Evolutionary conservation across 1,140 invertebrate genomes (phyloP).

Genomic region (Leptopilina boulardi): DNA sequence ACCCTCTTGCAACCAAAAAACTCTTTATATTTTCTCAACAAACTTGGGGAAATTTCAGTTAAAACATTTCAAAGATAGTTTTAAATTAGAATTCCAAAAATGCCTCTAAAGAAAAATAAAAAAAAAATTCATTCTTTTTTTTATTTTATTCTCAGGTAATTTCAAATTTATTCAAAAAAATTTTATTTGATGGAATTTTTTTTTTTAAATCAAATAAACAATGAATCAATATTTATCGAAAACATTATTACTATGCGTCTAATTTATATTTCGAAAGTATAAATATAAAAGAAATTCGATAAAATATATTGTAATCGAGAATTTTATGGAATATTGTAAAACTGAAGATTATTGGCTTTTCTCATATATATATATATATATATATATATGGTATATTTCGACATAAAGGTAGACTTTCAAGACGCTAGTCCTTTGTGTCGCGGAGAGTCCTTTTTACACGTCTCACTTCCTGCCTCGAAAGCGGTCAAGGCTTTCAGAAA

Average conservation of each 20-base stretch:
- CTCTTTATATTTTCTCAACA: conserved; percentile 12
- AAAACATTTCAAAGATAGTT: background rate
- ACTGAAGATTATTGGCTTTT: background rate
- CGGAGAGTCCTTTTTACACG: background rate
- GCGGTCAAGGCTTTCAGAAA: conserved; percentile 16
- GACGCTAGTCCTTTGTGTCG: background rate
- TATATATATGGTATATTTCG: background rate
- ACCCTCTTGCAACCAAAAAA: background rate
- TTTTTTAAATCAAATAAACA: too few relatives aligned
- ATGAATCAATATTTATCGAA: too few relatives aligned
- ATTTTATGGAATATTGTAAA: too few relatives aligned
- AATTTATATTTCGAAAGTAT: too few relatives aligned
- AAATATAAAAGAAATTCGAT: too few relatives aligned
- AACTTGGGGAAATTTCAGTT: background rate
- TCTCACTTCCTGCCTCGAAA: background rate
- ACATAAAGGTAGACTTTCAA: background rate
- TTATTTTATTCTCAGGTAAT: too few relatives aligned
- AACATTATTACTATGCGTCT: too few relatives aligned
- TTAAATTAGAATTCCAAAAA: conserved; percentile 3
- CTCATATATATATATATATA: too few relatives aligned
- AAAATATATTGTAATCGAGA: too few relatives aligned
- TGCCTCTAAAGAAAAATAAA: background rate
- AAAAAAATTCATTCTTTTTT: background rate
- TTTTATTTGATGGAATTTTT: too few relatives aligned
- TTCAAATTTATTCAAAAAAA: too few relatives aligned